These are phyloP conservation scores for Phymorhynchus buccinoides DNA, from an alignment of 1,140 invertebrate species.

Conservation along the genomic window DNA sequence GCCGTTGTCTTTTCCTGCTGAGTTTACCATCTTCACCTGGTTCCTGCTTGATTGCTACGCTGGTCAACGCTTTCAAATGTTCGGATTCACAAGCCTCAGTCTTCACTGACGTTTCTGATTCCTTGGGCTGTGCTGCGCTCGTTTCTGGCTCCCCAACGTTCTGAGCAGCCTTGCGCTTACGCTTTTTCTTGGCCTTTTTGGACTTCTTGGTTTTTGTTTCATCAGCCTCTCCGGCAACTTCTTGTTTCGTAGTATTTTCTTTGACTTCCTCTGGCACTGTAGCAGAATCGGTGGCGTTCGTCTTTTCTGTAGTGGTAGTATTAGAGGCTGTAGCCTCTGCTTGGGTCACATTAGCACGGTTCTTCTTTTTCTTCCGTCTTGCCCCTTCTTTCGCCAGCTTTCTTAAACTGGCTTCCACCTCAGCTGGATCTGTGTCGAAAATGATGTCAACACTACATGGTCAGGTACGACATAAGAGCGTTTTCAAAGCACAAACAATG, in stretches of 20 bases:
- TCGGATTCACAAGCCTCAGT: not conserved
- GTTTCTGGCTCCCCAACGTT: not conserved
- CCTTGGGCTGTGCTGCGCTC: not conserved
- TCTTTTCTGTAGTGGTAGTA: not conserved
- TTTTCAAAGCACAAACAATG: no score
- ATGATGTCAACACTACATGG: no score
- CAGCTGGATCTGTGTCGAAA: not conserved
- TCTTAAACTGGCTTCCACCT: not conserved
- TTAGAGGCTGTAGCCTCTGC: not conserved
- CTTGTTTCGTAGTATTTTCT: not conserved
- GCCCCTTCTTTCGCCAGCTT: not conserved
- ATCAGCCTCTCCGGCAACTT: not conserved
- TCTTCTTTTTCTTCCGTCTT: not conserved
- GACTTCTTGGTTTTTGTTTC: not conserved
- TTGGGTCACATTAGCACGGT: not conserved
- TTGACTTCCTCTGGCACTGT: not conserved
- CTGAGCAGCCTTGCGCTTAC: conserved; percentile 7
- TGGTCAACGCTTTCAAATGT: not conserved
- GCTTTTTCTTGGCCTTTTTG: conserved; percentile 23
- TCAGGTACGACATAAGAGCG: no score
- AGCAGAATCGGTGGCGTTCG: not conserved
- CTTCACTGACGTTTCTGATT: not conserved
- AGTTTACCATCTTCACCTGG: not conserved
- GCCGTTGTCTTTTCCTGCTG: not conserved
- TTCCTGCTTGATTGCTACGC: not conserved